Conservation (phyloP, 2,113 vertebrate species). For the Rhagologus leucostigma region DNA sequence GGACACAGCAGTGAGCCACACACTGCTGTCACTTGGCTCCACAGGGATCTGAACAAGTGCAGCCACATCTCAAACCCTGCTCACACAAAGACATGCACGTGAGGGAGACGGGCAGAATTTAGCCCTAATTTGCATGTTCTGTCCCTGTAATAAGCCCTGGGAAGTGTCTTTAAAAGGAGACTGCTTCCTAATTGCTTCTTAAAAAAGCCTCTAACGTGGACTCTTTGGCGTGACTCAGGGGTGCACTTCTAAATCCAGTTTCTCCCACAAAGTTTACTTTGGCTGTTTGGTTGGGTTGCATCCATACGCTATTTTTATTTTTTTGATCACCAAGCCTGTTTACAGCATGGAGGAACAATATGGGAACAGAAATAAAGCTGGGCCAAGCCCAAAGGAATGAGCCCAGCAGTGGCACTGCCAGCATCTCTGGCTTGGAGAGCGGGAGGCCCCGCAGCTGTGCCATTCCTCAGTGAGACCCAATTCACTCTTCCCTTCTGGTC, state of each 20-base stretch:
- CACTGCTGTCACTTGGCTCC: not conserved
- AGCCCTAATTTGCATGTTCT: not conserved
- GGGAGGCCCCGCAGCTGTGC: not conserved
- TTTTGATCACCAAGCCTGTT: not conserved
- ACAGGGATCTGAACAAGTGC: rapidly evolving
- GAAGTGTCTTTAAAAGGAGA: not conserved
- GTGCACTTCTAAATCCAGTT: conserved; percentile 2
- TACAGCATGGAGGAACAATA: conserved; percentile 13
- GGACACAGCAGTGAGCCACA: not conserved
- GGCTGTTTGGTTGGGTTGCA: not conserved
- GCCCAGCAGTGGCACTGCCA: not conserved
- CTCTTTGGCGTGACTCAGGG: not conserved
- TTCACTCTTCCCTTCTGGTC: not conserved
- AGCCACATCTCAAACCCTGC: not conserved
- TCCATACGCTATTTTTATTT: conserved; percentile 10
- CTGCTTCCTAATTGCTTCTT: not conserved
- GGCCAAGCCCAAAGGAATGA: conserved; percentile 22
- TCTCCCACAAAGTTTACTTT: conserved; percentile 10
- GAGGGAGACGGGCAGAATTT: not conserved
- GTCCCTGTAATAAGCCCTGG: not conserved
- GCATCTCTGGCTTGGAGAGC: not conserved
- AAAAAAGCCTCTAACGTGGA: not conserved
- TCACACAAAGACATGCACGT: rapidly evolving
- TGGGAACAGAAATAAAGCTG: conserved; percentile 39
- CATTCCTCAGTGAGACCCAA: not conserved